Evolutionary conservation across 2,797 vertebrate species (phyloP).

Genomic region (Sebastes itinus): DNA sequence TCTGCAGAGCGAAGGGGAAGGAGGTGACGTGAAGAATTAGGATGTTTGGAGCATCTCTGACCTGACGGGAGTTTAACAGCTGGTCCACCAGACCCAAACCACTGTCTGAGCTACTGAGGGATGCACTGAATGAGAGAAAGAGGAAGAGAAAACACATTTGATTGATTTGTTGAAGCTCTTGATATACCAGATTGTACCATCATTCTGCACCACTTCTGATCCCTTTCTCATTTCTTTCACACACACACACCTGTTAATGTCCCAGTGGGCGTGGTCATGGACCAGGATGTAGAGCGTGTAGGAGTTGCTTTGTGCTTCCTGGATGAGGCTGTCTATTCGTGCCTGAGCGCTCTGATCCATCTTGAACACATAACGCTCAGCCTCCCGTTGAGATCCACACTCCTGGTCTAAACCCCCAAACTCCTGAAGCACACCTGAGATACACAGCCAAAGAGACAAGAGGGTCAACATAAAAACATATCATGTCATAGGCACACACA

Average conservation of each 20-base stretch:
- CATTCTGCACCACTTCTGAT: neutral
- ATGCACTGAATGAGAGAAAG: conserved; percentile 57
- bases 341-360: conserved; percentile 87
- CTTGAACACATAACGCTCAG: conserved; percentile 92
- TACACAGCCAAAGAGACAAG: conserved; percentile 1
- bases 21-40: conserved; percentile 96
- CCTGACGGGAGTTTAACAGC: conserved; percentile 92
- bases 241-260: conserved; percentile 87
- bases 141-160: neutral
- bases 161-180: neutral
- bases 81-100: conserved; percentile 89
- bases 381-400: conserved; percentile 83
- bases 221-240: neutral
- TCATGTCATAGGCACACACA: neutral
- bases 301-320: conserved; percentile 90
- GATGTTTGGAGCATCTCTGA: conserved; percentile 93
- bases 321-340: conserved; percentile 89
- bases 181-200: neutral
- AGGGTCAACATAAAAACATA: neutral
- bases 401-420: conserved; percentile 91
- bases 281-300: conserved; percentile 94
- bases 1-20: conserved; percentile 95
- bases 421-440: conserved; percentile 90
- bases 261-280: conserved; percentile 97
- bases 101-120: conserved; percentile 79